Evolutionary conservation across 1,140 invertebrate genomes (phyloP).

Genomic region (Ooceraea biroi): DNA sequence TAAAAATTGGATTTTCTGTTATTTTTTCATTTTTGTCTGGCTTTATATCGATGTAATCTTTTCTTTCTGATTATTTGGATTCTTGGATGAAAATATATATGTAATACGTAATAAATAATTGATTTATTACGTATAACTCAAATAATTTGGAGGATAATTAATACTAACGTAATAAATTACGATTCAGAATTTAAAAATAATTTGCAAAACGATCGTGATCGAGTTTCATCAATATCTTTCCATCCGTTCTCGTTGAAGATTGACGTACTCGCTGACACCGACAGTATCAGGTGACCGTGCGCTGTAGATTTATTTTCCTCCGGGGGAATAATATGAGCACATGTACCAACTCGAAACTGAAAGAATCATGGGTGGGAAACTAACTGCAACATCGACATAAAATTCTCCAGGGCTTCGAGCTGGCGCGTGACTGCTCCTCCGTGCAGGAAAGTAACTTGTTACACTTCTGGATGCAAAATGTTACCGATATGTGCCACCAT

Average conservation of each 20-base stretch:
- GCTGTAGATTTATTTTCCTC: conserved; percentile 17
- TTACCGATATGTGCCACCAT: neutral
- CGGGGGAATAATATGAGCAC: conserved; percentile 14
- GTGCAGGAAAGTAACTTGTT: conserved; percentile 47
- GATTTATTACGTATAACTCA: too few species aligned
- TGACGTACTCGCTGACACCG: neutral
- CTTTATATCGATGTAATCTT: too few species aligned
- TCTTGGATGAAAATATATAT: too few species aligned
- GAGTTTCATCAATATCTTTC: neutral
- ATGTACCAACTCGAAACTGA: neutral
- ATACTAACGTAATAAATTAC: neutral
- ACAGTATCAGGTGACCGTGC: neutral
- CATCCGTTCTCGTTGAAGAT: neutral
- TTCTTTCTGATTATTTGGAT: too few species aligned
- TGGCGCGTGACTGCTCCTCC: conserved; percentile 45
- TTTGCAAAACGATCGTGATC: neutral
- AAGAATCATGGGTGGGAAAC: conserved; percentile 41
- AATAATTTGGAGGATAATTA: neutral
- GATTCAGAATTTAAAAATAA: neutral
- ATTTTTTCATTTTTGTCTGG: too few species aligned
- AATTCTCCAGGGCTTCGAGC: conserved; percentile 42
- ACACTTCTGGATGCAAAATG: conserved; percentile 25
- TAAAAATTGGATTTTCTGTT: neutral
- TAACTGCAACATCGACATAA: conserved; percentile 47
- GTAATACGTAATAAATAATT: too few species aligned